These are phyloP conservation scores for Drosophila robusta DNA, from an alignment of 2,888 invertebrate species.

Conservation along the genomic window DNA sequence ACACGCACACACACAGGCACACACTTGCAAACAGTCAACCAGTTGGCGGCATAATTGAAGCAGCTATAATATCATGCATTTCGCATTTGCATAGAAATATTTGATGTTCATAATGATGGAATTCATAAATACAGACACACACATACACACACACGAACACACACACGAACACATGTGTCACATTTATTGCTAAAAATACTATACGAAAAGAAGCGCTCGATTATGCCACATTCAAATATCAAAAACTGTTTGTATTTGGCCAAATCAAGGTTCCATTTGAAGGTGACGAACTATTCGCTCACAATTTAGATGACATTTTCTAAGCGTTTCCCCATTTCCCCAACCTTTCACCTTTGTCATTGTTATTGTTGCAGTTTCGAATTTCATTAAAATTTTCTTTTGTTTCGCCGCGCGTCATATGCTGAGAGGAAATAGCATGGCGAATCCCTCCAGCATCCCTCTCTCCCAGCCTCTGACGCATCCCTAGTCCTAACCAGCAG, in stretches of 20 bases:
- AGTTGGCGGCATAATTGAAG: constrained; percentile 26
- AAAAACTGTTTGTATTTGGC: constrained; percentile 26
- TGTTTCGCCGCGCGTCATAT: constrained; percentile 50
- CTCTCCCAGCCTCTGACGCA: background rate
- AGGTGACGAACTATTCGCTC: constrained; percentile 29
- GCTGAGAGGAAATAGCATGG: constrained; percentile 56
- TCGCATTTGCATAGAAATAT: constrained; percentile 45
- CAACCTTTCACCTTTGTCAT: constrained; percentile 18
- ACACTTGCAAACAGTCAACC: constrained; percentile 5
- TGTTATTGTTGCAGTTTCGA: constrained; percentile 59
- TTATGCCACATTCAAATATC: constrained; percentile 25
- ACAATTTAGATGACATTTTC: constrained; percentile 65
- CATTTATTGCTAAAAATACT: constrained; percentile 9
- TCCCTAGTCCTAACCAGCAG: background rate
- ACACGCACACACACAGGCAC: constrained; percentile 16
- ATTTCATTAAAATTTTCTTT: constrained; percentile 72
- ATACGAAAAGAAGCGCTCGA: constrained; percentile 8
- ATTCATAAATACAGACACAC: background rate
- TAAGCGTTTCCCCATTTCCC: constrained; percentile 26
- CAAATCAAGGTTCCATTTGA: constrained; percentile 49
- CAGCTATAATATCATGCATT: constrained; percentile 4
- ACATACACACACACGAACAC: background rate
- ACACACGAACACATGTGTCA: constrained; percentile 1
- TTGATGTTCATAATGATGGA: constrained; percentile 28
- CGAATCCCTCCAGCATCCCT: background rate